These are phyloP conservation scores for Spondyliosoma cantharus DNA, from an alignment of 2,797 vertebrate species.

Conservation along the genomic window DNA sequence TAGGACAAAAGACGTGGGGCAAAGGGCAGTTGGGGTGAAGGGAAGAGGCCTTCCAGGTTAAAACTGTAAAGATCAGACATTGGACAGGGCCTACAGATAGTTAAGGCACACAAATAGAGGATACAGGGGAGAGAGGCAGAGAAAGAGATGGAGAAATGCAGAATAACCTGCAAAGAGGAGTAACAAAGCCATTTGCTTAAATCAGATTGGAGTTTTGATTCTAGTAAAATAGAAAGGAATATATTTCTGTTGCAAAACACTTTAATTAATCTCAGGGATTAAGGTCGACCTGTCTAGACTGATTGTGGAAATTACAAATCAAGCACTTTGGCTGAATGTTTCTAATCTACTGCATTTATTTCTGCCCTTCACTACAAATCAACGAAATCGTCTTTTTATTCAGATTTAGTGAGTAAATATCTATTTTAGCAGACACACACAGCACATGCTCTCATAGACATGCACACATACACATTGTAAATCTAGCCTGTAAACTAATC, in stretches of 20 bases:
- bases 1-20: slow-evolving; percentile 21
- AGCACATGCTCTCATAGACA: not conserved
- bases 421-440: slow-evolving; percentile 18
- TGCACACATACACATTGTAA: slow-evolving; percentile 39
- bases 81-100: slow-evolving; percentile 14
- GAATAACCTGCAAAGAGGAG: not conserved
- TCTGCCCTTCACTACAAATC: slow-evolving; percentile 12
- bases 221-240: not conserved
- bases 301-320: slow-evolving; percentile 28
- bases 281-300: slow-evolving; percentile 4
- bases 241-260: not conserved
- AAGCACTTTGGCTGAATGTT: slow-evolving; percentile 22
- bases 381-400: slow-evolving; percentile 8
- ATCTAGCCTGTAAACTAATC: slow-evolving; percentile 66
- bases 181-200: not conserved
- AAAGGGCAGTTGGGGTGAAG: slow-evolving; percentile 10
- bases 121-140: not conserved
- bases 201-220: not conserved
- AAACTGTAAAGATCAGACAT: slow-evolving; percentile 32
- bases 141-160: not conserved
- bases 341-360: slow-evolving; percentile 18
- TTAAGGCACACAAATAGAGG: slow-evolving; percentile 1
- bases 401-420: not conserved
- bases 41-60: slow-evolving; percentile 23
- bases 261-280: slow-evolving; percentile 13